Evolutionary conservation across 2,888 invertebrate genomes (phyloP).

Genomic region (Tiliacea aurago): DNA sequence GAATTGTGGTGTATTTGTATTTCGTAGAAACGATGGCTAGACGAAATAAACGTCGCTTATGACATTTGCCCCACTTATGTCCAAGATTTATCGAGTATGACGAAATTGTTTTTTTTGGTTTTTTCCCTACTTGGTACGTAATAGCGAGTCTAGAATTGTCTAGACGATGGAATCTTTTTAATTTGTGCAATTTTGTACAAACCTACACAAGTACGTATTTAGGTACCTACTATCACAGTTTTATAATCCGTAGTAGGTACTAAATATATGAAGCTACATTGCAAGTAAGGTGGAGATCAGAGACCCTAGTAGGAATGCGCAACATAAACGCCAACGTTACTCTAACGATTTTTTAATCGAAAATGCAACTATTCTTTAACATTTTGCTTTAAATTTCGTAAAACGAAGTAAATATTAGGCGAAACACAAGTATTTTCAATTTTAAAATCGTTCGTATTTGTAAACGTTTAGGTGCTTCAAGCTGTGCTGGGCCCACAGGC

Average conservation of each 20-base stretch:
- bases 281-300: not conserved
- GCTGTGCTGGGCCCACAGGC: not conserved
- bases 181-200: conserved; percentile 23
- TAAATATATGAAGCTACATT: not conserved
- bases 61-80: conserved; percentile 67
- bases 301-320: not conserved
- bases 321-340: not conserved
- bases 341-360: not conserved
- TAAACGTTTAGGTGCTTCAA: not conserved
- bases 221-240: not conserved
- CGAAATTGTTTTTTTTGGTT: conserved; percentile 52
- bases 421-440: not conserved
- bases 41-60: conserved; percentile 78
- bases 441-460: not conserved
- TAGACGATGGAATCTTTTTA: conserved; percentile 52
- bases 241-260: not conserved
- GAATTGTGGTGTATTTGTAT: conserved; percentile 64
- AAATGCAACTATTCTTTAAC: not conserved
- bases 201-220: not conserved
- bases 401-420: not conserved
- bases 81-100: conserved; percentile 66
- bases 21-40: conserved; percentile 78
- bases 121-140: conserved; percentile 28
- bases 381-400: not conserved
- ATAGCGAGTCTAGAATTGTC: conserved; percentile 55